Base-by-base conservation (phyloP, 2,888 invertebrate genomes). In the Lamellibrachia columna region DNA sequence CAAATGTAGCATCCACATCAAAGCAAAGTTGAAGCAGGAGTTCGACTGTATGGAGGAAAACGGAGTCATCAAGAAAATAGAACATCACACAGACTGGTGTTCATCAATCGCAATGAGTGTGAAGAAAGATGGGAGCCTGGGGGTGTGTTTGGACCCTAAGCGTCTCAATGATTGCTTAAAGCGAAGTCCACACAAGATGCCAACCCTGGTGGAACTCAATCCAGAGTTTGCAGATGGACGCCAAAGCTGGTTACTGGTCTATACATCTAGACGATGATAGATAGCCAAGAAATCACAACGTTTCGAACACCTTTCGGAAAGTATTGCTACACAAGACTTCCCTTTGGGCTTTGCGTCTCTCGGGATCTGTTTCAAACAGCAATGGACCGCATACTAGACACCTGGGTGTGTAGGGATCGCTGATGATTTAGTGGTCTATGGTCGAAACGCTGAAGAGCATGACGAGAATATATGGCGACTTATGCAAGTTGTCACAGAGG, bases 11-110 rank as follows among this genome's bases (percentile, higher is more conserved):
- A 40, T 40, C 40, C 40, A 40, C 40, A 40, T 40, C 40, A 40
- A 40, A 40, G 40, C 40, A 40, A 60, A 60, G 11, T 22, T 60
- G 4, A 11, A 60, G 11, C 60, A 9, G 11, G 60, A 60, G 11
- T 1, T 60, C 3, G 60, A 60, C 60, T 4, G 4, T 15, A 60
- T 15, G 60, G 15, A 9, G 60, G 22, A 11, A 15, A 22, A 60
- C 11, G 60, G 60, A 9, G 22, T 60, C 9, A 60, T 15, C 60
- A 7, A 11, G 9, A 60, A 60, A 22, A 60, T 60, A 4, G 60
- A 60, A 22, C 8, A 92, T 9, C 92, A 92, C 92, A 92, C 92
- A n/a, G 92, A 92, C 60, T 92, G 92, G 92, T 92, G 92, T 22
- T 92, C 75, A 92, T 60, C 60, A 8, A 28, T 92, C 52, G 22